Conservation (phyloP, 2,113 vertebrate genomes). For the Silurus meridionalis region DNA sequence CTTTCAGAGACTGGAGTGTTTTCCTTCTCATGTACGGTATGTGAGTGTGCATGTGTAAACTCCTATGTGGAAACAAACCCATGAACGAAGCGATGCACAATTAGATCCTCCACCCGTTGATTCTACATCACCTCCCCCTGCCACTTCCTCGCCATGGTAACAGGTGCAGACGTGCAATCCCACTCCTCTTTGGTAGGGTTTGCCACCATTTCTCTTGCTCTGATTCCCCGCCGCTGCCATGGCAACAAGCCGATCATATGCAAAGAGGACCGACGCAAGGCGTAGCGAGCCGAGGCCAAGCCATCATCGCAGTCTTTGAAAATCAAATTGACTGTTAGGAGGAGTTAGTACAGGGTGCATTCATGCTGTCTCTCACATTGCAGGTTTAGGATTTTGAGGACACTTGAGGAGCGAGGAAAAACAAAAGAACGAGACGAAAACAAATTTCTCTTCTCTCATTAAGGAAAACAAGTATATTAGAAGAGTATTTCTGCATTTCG, state of each 20-base stretch:
- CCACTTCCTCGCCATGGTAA: conserved; percentile 70
- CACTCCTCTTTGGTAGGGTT: conserved; percentile 41
- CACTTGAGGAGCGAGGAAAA: not conserved
- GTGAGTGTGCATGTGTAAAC: not conserved
- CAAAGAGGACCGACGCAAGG: conserved; percentile 61
- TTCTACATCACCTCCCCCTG: conserved; percentile 63
- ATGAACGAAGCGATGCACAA: conserved; percentile 60
- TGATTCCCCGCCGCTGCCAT: conserved; percentile 69
- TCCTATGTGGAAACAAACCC: conserved; percentile 35
- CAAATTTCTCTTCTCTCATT: not conserved
- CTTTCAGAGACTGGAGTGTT: not conserved
- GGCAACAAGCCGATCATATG: conserved; percentile 75
- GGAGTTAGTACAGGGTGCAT: conserved; percentile 56
- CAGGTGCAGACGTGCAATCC: conserved; percentile 69
- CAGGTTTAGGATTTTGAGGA: not conserved
- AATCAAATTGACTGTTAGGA: conserved; percentile 67
- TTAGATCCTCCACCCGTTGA: conserved; percentile 49
- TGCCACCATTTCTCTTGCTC: conserved; percentile 55
- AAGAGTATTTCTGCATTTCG: not conserved
- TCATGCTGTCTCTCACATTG: conserved; percentile 8
- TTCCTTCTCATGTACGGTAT: not conserved
- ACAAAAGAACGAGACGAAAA: not conserved
- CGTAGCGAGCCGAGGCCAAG: conserved; percentile 61
- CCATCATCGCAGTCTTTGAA: conserved; percentile 59
- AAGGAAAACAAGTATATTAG: not conserved